phyloP scores from a whole-genome alignment of 2,797 vertebrate species.

The Dipus sagitta region DNA sequence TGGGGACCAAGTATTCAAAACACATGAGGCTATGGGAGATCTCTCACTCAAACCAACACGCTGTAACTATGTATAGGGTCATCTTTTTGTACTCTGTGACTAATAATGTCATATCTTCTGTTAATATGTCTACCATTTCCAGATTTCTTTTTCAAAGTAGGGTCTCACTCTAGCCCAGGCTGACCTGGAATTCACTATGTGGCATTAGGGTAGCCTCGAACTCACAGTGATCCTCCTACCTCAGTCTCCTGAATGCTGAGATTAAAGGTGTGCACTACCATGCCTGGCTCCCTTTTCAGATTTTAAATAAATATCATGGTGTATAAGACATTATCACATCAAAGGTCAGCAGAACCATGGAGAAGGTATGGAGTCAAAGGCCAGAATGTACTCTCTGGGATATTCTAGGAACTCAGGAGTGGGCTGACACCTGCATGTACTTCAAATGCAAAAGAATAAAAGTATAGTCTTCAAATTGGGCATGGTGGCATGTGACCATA shows the following conservation, averaged over 20 bases:
- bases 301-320: conserved; percentile 14
- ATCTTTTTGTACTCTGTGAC: neutral
- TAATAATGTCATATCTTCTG: neutral
- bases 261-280: too few relatives aligned
- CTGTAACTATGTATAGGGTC: neutral
- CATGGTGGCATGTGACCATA: neutral
- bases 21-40: too few relatives aligned
- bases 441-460: conserved; percentile 20
- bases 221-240: too few relatives aligned
- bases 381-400: neutral
- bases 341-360: neutral
- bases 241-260: too few relatives aligned
- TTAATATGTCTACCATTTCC: neutral
- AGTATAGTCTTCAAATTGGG: neutral
- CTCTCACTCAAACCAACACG: too few relatives aligned
- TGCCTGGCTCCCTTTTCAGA: neutral
- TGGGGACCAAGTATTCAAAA: too few relatives aligned
- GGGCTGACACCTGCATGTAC: neutral
- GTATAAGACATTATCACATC: neutral
- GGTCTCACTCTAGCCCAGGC: too few relatives aligned
- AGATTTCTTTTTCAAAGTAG: too few relatives aligned
- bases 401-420: neutral
- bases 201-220: too few relatives aligned
- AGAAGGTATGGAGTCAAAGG: neutral
- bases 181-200: too few relatives aligned